A percentile compares a stretch with the other conserved stretches of the same genome.
Evolutionary conservation across 2,113 vertebrate species (phyloP).

Genomic region (Mesocricetus auratus): DNA sequence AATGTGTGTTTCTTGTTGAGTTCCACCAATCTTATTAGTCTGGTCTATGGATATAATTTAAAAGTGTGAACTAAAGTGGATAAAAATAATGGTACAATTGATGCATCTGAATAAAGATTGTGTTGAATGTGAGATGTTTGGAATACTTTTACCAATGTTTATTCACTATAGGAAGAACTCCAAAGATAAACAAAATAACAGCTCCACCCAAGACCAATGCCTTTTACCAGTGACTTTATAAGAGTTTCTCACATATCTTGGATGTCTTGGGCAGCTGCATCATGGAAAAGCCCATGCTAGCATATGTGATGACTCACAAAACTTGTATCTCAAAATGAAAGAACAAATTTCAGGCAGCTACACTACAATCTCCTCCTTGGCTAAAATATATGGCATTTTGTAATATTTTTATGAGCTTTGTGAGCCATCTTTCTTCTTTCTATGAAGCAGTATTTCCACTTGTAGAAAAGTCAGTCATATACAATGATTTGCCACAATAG

Average conservation of each 20-base stretch:
- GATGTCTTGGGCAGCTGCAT: neutral
- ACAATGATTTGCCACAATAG: neutral
- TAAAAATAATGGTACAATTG: too few species aligned
- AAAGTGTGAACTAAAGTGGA: too few species aligned
- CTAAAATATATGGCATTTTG: neutral
- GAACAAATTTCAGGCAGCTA: neutral
- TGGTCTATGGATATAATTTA: neutral
- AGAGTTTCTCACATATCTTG: neutral
- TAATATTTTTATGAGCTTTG: neutral
- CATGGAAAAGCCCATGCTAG: neutral
- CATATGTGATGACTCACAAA: neutral
- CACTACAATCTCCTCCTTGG: neutral
- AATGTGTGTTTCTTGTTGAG: neutral
- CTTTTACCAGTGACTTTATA: neutral
- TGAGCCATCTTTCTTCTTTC: neutral
- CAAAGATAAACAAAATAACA: neutral
- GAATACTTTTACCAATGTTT: neutral
- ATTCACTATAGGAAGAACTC: neutral
- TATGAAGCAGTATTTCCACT: neutral
- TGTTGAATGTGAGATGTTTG: neutral
- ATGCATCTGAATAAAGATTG: neutral
- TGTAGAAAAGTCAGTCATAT: too few species aligned
- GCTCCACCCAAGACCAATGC: neutral
- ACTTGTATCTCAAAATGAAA: neutral
- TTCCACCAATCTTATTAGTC: neutral